These are phyloP conservation scores for Lagorchestes hirsutus DNA, from an alignment of 2,797 vertebrate species.

Conservation along the genomic window DNA sequence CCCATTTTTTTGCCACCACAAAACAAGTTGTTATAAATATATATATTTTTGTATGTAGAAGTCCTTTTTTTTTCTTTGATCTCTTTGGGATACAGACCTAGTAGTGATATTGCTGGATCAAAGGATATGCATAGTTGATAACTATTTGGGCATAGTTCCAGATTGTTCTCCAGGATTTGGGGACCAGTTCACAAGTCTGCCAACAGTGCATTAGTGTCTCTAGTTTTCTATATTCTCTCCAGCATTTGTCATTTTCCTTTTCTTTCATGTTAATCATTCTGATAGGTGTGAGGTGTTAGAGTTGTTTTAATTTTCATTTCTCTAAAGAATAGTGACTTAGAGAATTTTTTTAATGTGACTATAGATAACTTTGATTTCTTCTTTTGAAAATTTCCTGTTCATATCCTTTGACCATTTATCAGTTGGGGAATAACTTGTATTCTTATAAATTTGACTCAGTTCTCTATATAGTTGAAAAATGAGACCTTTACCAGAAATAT, in stretches of 20 bases:
- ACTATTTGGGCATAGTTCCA: not conserved
- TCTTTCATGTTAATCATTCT: too few relatives aligned
- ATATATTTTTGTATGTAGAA: not conserved
- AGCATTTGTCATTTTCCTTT: not conserved
- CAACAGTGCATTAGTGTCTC: not conserved
- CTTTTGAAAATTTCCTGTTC: too few relatives aligned
- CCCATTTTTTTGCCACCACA: not conserved
- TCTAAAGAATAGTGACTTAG: too few relatives aligned
- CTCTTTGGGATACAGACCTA: not conserved
- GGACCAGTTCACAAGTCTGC: not conserved
- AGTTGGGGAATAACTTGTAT: too few relatives aligned
- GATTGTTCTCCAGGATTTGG: not conserved
- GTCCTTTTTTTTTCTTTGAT: not conserved
- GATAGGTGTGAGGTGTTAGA: too few relatives aligned
- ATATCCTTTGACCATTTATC: too few relatives aligned
- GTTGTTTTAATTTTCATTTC: too few relatives aligned
- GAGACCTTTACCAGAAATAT: too few relatives aligned
- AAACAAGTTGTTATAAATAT: not conserved
- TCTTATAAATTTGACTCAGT: too few relatives aligned
- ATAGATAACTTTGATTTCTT: too few relatives aligned
- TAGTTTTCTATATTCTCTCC: not conserved
- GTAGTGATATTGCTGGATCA: not conserved
- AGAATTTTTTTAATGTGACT: too few relatives aligned
- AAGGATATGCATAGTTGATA: not conserved
- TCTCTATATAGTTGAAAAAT: too few relatives aligned